A percentile compares a stretch with the other conserved stretches of the same genome.
phyloP scores from a whole-genome alignment of 2,888 invertebrate genomes.

The Odontomyia ornata region DNA sequence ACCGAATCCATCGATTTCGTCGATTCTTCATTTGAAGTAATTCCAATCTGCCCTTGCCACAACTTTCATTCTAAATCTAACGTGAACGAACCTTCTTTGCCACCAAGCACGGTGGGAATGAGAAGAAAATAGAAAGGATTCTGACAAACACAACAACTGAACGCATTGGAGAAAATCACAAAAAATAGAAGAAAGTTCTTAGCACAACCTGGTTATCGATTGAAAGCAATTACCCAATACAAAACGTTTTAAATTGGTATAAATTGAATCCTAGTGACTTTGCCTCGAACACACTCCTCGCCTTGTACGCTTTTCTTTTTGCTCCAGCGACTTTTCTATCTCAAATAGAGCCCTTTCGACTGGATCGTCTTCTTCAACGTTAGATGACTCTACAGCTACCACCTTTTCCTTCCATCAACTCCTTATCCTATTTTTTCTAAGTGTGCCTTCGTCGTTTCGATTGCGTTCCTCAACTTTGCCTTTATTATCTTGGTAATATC shows the following conservation, averaged over 20 bases:
- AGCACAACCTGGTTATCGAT: conserved; percentile 38
- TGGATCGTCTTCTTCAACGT: not conserved
- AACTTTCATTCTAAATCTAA: not conserved
- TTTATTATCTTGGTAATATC: conserved; percentile 9
- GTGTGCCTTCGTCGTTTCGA: not conserved
- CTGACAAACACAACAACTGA: not conserved
- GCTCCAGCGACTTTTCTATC: conserved; percentile 1
- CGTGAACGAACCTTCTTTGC: not conserved
- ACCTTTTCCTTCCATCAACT: not conserved
- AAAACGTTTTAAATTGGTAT: conserved; percentile 42
- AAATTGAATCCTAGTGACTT: conserved; percentile 41
- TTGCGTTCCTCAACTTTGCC: conserved; percentile 1
- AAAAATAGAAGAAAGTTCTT: conserved; percentile 19
- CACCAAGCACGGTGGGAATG: too few species aligned
- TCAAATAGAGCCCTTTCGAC: not conserved
- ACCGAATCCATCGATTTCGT: not conserved
- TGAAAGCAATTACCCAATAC: conserved; percentile 41
- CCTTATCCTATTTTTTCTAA: not conserved
- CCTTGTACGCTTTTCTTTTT: conserved; percentile 8
- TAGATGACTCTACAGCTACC: not conserved
- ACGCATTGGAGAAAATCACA: not conserved
- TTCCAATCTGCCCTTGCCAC: not conserved
- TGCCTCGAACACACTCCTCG: conserved; percentile 9
- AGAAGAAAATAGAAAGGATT: too few species aligned
- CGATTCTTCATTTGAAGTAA: not conserved